Base-by-base conservation (phyloP, 2,888 invertebrate genomes). In the Sussaba pulchella region DNA sequence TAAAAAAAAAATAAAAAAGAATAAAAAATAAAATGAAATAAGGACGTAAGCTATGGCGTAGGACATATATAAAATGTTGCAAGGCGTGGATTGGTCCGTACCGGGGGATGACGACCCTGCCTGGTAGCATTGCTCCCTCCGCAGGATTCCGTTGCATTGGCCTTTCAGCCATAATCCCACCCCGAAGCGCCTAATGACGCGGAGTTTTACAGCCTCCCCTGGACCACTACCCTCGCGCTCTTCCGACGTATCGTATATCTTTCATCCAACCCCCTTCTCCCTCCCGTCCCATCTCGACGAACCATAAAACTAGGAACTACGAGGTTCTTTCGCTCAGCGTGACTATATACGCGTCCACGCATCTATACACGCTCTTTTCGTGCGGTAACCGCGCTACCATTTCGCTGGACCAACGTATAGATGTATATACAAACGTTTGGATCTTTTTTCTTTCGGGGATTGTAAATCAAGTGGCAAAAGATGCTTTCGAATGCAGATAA, bases 151-250 rank as follows among this genome's bases (percentile, higher is more conserved):
- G 45, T 39, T 41, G 77, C 71, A 83, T 84, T 83, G 83, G 84
- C 70, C 72, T 57, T 36, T 12, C 21, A 45, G 52, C 63, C 82
- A 52, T 84, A 78, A 83, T 81, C 66, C 77, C 70, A 81, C 71
- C 75, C 77, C 67, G 66, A 36, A 57, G 72, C 67, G 74, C 57
- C 73, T 64, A 75, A 81, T 84, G 86, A 87, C 84, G 74, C 43
- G 82, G 83, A 82, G 21, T 82, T 89, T 86, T 89, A 88, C 81
- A 83, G 80, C 76, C 64, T 61, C 70, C 83, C 72, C 72, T 61
- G 83, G 76, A 81, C 87, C 84, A 82, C 82, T 85, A 83, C 77
- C 83, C 72, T 83, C 54, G 57, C 50, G 50, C 43, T 73, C 72
- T n/a, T n/a, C 6, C 52, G 24, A 39, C 70, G 19, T 81, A 75